Evolutionary conservation across 2,113 vertebrate species (phyloP), one percentile per base, ranked within the genome.

Genomic region (Thinocorus orbignyianus): DNA sequence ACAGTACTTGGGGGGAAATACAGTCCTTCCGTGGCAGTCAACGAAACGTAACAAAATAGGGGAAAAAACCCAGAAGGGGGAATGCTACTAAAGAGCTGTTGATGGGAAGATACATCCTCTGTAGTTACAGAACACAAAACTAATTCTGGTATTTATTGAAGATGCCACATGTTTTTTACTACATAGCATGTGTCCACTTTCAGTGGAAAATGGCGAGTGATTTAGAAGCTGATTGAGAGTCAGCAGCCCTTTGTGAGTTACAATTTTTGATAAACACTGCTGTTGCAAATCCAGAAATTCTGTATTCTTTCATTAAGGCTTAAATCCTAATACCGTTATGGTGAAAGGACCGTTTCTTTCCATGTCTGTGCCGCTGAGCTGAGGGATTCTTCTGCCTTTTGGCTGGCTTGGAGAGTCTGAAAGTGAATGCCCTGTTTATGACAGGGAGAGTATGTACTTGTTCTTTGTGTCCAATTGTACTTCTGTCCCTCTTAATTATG

Each of bases 41-140:
- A 2, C 6, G 30, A n/a, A 80, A 18, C 6, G 3, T 8, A 25
- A 37, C 18, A 11, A 44, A 76, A 11, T 0, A 20, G 17, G 9
- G 8, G 5, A 30, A 72, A 52, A 26, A 26, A 1, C 2, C 20
- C 3, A 8, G 28, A 39, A 24, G 3, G 31, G 46, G 25, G 62
- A 15, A 30, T 24, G 19, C 83, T 85, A 1, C 28, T 51, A 3
- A 17, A 17, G 70, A 58, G 30, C 4, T 14, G 3, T 2, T 5
- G 46, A 2, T 66, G 18, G 58, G 23, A 65, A 55, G 33, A 22
- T 6, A 2, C 13, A 3, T 18, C 15, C 64, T 17, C 11, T 60
- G 28, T 5, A 10, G 25, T 26, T 48, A 5, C 41, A 69, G 26
- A 55, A 35, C 4, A 41, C 55, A 37, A 49, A 70, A 42, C 24